These are phyloP conservation scores for Cheirogaleus medius DNA, from an alignment of 2,113 vertebrate genomes.

Conservation along the genomic window DNA sequence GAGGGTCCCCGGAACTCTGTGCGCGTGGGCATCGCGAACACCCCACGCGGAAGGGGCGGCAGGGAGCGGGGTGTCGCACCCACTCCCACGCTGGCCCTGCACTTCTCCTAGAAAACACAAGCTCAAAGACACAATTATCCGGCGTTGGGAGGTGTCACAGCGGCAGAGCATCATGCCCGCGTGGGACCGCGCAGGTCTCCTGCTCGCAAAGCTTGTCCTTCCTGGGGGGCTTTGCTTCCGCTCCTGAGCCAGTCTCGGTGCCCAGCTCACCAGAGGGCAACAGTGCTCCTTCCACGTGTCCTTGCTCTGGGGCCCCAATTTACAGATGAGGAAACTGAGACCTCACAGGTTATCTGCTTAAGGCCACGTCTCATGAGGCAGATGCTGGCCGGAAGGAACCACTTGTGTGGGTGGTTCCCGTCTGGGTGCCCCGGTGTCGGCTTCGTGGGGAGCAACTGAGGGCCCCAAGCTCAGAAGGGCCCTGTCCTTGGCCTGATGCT, in stretches of 20 bases:
- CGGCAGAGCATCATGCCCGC: not conserved
- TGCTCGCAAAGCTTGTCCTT: rapidly evolving
- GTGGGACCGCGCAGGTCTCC: rapidly evolving
- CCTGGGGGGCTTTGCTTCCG: no score
- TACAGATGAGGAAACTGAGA: not conserved
- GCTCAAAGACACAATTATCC: not conserved
- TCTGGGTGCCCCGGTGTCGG: not conserved
- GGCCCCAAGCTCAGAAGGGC: not conserved
- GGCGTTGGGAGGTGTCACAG: rapidly evolving
- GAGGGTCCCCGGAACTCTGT: not conserved
- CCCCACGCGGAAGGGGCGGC: rapidly evolving
- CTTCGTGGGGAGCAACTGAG: not conserved
- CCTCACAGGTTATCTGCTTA: not conserved
- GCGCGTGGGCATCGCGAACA: rapidly evolving
- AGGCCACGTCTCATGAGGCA: no score
- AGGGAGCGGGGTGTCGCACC: rapidly evolving
- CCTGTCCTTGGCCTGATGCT: not conserved
- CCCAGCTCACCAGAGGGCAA: not conserved
- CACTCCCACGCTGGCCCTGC: not conserved
- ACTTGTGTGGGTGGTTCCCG: no score
- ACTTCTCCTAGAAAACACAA: not conserved
- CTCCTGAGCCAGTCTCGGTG: not conserved
- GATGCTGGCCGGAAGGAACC: no score
- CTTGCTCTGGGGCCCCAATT: not conserved
- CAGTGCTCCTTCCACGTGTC: not conserved